Percentiles rank a stretch among this genome's conserved stretches.
Evolutionary conservation across 2,888 invertebrate genomes (phyloP).

Genomic region (Crocallis elinguaria): DNA sequence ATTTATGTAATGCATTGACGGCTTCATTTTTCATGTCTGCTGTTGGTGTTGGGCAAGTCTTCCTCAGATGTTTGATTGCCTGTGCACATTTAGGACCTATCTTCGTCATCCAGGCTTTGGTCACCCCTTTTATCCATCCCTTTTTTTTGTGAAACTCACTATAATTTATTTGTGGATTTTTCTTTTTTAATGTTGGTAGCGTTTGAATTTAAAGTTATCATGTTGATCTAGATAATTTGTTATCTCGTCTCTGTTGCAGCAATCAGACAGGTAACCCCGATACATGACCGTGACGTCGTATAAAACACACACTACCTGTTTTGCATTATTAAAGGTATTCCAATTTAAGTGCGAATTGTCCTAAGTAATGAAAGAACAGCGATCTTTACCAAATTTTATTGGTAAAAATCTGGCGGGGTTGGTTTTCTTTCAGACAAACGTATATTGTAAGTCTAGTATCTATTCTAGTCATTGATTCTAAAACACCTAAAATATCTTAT

Average conservation of each 20-base stretch:
- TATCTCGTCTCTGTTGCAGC: constrained; percentile 32
- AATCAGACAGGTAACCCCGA: constrained; percentile 32
- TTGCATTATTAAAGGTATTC: constrained; percentile 1
- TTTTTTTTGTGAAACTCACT: too few relatives aligned
- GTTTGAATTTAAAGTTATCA: neutral
- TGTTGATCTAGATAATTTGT: constrained; percentile 18
- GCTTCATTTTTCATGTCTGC: too few relatives aligned
- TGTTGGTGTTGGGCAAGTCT: too few relatives aligned
- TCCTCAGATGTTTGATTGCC: too few relatives aligned
- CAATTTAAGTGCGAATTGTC: neutral
- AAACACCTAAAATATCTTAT: too few relatives aligned
- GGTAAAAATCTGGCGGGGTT: neutral
- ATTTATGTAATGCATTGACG: too few relatives aligned
- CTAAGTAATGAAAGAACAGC: neutral
- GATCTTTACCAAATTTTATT: neutral
- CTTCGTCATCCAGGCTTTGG: too few relatives aligned
- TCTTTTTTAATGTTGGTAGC: neutral
- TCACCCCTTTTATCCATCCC: neutral
- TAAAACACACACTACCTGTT: constrained; percentile 8
- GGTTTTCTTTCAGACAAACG: too few relatives aligned
- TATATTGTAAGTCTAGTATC: too few relatives aligned
- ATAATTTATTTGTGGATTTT: too few relatives aligned
- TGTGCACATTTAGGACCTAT: too few relatives aligned
- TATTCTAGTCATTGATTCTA: too few relatives aligned
- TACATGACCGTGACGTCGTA: constrained; percentile 28